phyloP scores from a whole-genome alignment of 2,888 invertebrate species.

The Drosophila mayaguana region DNA sequence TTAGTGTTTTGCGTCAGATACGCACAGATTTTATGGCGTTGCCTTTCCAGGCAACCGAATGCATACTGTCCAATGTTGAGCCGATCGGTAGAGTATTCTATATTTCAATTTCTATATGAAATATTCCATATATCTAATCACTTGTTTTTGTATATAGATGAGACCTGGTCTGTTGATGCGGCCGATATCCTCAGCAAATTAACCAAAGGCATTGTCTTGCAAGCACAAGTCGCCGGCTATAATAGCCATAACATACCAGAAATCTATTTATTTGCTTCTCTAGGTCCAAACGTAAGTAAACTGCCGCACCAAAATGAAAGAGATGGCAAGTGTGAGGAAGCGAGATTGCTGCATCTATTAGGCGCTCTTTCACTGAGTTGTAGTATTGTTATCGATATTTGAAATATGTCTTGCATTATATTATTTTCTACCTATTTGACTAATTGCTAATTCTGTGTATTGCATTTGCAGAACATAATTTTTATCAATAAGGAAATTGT shows the following conservation, averaged over 20 bases:
- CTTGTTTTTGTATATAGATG: constrained; percentile 82
- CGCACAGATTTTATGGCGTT: constrained; percentile 96
- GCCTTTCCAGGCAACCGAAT: constrained; percentile 99
- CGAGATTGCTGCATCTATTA: not conserved
- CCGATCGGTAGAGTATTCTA: constrained; percentile 88
- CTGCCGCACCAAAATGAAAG: constrained; percentile 6
- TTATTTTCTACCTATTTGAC: constrained; percentile 15
- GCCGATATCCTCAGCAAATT: constrained; percentile 91
- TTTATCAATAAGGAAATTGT: constrained; percentile 95
- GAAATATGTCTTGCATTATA: not conserved
- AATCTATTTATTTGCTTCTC: constrained; percentile 92
- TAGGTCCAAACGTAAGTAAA: constrained; percentile 89
- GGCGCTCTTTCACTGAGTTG: too few relatives aligned
- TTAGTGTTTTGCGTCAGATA: constrained; percentile 94
- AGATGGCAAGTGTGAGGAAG: constrained; percentile 14
- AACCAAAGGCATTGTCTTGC: constrained; percentile 93
- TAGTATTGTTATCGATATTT: not conserved
- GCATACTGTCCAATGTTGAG: constrained; percentile 94
- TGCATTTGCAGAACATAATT: constrained; percentile 89
- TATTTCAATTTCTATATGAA: too few relatives aligned
- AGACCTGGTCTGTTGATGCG: constrained; percentile 92
- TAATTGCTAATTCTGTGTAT: not conserved
- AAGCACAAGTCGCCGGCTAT: constrained; percentile 95
- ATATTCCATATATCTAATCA: not conserved
- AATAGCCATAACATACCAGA: constrained; percentile 91